Base-by-base conservation (phyloP, 2,888 invertebrate genomes). In the Entomobrya proxima region DNA sequence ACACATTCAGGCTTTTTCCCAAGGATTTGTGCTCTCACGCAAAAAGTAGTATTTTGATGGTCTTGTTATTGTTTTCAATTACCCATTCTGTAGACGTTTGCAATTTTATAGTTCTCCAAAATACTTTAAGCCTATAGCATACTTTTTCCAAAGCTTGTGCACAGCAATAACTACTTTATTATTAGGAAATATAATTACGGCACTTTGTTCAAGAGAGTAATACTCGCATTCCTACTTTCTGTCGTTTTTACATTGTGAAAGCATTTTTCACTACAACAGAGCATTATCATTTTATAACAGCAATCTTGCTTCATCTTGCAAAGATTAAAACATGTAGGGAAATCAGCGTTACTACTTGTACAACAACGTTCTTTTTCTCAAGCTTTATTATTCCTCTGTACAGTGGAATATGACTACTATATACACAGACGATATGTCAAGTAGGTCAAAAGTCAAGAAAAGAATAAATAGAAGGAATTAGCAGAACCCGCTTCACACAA, bases 261-360 rank as follows among this genome's bases (percentile, higher is more conserved):
- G 32, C 58, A 61, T 32, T 61, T 32, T 61, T 61, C 32, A 15
- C 3, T 15, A 47, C 13, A 32, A 32, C 32, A 61, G 32, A n/a
- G n/a, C n/a, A n/a, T n/a, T n/a, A n/a, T n/a, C 30, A 32, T 15
- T 32, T 32, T 61, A 61, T 61, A 32, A 61, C 32, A 30, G 32
- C 32, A 4, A 9, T 37, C 27, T 72, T 72, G 6, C 47, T 44
- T 44, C 44, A 72, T 47, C 72, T 72, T 47, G 72, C 13, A 30
- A 47, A 27, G 76, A 83, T 76, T 83, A 83, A 76, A 76, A 76
- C 52, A 76, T 83, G 52, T 37, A 32, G 30, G 37, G 37, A 83
- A 83, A 83, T 83, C 76, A 83, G 76, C 30, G 52, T 64, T 44
- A 75, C 72, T 72, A 30, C 55, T 82, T 55, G 11, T 61, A 35